A percentile compares a stretch with the other conserved stretches of the same genome.
Conservation (phyloP, 2,888 invertebrate genomes). For the Nezara viridula region DNA sequence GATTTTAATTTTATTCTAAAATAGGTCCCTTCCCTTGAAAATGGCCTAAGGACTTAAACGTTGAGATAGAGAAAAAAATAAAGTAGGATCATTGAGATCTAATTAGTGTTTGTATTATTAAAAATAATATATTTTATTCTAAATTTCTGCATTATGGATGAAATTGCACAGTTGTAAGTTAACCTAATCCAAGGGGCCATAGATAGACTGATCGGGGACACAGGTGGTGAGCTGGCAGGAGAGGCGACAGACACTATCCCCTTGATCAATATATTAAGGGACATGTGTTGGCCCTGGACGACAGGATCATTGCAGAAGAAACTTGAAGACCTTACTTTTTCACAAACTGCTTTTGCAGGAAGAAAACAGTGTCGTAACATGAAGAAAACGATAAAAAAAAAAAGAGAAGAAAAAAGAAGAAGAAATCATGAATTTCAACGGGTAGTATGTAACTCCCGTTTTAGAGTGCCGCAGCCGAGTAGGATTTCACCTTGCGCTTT, state of each 20-base stretch:
- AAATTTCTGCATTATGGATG: no score
- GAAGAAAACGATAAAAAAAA: conserved; percentile 23
- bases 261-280: conserved; percentile 48
- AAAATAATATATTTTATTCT: no score
- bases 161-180: no score
- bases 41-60: no score
- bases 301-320: conserved; percentile 1
- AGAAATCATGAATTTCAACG: conserved; percentile 47
- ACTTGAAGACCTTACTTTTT: conserved; percentile 27
- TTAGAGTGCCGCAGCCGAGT: conserved; percentile 27
- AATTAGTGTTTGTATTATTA: no score
- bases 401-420: conserved; percentile 16
- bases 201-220: background rate
- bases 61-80: no score
- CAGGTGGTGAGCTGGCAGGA: background rate
- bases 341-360: conserved; percentile 23
- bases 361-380: conserved; percentile 43
- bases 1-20: no score
- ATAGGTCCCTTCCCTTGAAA: no score
- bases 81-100: no score
- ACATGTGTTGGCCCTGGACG: conserved; percentile 38
- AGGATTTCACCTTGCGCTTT: conserved; percentile 43
- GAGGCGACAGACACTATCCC: background rate
- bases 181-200: background rate
- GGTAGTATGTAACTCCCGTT: conserved; percentile 47